Conservation (phyloP, 2,888 invertebrate genomes). For the Hypsopygia costalis region DNA sequence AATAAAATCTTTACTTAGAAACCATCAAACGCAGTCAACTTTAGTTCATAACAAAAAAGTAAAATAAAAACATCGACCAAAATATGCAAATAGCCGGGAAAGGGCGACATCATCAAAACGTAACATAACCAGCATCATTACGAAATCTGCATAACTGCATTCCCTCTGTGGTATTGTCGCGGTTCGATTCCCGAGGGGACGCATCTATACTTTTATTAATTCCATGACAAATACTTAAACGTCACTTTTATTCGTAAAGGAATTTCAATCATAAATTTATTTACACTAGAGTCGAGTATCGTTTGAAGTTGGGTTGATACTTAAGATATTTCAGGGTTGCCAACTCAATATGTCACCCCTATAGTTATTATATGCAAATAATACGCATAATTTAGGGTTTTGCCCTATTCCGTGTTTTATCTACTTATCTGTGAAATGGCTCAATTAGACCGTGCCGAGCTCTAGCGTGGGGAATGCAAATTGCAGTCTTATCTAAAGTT, state of each 20-base stretch:
- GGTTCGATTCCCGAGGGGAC: slow-evolving; percentile 46
- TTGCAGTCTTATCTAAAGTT: slow-evolving; percentile 45
- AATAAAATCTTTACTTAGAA: too few relatives aligned
- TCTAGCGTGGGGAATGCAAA: slow-evolving; percentile 39
- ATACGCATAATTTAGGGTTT: slow-evolving; percentile 72
- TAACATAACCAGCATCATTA: slow-evolving; percentile 51
- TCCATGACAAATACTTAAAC: background rate
- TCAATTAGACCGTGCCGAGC: slow-evolving; percentile 64
- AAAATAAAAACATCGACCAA: background rate
- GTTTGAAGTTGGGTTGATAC: background rate
- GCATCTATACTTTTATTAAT: slow-evolving; percentile 20
- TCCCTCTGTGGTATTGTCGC: slow-evolving; percentile 54
- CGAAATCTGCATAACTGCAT: slow-evolving; percentile 70
- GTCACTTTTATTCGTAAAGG: slow-evolving; percentile 1
- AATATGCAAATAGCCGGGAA: slow-evolving; percentile 19
- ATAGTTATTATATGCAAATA: slow-evolving; percentile 78
- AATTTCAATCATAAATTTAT: slow-evolving; percentile 9
- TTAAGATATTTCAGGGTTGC: slow-evolving; percentile 21
- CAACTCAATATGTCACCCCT: slow-evolving; percentile 52
- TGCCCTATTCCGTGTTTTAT: slow-evolving; percentile 71
- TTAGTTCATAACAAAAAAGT: too few relatives aligned
- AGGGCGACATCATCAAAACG: slow-evolving; percentile 42
- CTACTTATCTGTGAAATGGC: slow-evolving; percentile 79
- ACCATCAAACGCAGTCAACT: too few relatives aligned
- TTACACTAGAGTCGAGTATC: slow-evolving; percentile 13